Evolutionary conservation across 2,113 vertebrate species (phyloP).

Genomic region (Phrynocephalus versicolor): DNA sequence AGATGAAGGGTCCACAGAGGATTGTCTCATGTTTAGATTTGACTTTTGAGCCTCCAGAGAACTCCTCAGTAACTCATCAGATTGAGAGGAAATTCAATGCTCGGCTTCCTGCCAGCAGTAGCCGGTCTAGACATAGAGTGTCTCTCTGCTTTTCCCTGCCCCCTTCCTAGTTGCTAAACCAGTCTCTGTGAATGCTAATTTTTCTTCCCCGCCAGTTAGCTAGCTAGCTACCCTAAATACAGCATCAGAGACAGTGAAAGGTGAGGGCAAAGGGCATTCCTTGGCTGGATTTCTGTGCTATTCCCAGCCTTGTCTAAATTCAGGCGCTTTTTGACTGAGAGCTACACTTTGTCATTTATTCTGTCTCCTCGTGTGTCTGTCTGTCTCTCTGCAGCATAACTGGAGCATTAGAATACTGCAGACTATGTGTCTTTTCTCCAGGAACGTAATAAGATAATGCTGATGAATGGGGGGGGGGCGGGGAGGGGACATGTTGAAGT

Average conservation of each 20-base stretch:
- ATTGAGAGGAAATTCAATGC: not conserved
- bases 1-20: not conserved
- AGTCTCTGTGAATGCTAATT: constrained; percentile 14
- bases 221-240: not conserved
- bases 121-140: constrained; percentile 10
- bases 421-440: not conserved
- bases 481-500: too few species aligned
- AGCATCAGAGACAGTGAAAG: not conserved
- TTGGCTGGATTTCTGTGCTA: not conserved
- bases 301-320: not conserved
- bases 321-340: not conserved
- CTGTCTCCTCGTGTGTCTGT: not conserved
- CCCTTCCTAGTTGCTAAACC: constrained; percentile 1
- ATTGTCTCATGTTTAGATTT: not conserved
- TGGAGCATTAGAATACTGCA: not conserved
- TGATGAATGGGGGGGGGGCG: not conserved
- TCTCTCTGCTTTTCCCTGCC: not conserved
- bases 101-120: constrained; percentile 7
- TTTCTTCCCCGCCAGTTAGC: not conserved
- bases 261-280: constrained; percentile 15
- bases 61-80: not conserved
- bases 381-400: too few species aligned
- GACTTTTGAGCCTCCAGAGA: not conserved
- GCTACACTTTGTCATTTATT: not conserved
- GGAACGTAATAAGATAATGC: not conserved